Evolutionary conservation across 2,888 invertebrate species (phyloP).

Genomic region (Molorchus minor): DNA sequence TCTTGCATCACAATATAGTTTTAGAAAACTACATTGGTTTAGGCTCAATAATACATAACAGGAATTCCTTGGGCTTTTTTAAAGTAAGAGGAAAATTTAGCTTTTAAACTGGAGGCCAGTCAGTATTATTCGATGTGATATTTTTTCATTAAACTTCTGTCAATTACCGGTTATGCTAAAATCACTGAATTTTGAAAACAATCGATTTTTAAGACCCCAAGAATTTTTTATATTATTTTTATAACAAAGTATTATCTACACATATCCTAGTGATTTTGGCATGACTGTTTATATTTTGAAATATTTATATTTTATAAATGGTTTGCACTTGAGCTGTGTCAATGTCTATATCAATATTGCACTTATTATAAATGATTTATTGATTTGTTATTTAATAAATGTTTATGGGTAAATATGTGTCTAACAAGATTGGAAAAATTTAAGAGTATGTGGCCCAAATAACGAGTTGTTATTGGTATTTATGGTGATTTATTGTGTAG

Average conservation of each 20-base stretch:
- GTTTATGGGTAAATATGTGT: conserved; percentile 34
- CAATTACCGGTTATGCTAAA: conserved; percentile 40
- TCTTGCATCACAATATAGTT: conserved; percentile 74
- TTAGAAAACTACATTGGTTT: conserved; percentile 84
- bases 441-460: too few relatives aligned
- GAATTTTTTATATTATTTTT: background rate
- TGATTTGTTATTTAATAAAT: conserved; percentile 29
- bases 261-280: conserved; percentile 27
- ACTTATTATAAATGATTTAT: conserved; percentile 31
- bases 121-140: conserved; percentile 39
- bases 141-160: conserved; percentile 34
- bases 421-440: too few relatives aligned
- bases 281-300: conserved; percentile 18
- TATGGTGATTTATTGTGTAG: background rate
- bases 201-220: background rate
- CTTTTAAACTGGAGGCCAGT: conserved; percentile 66
- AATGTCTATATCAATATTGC: conserved; percentile 29
- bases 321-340: conserved; percentile 24
- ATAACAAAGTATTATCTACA: background rate
- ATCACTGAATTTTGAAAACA: conserved; percentile 19
- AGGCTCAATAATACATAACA: conserved; percentile 82
- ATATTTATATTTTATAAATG: conserved; percentile 22
- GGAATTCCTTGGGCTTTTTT: conserved; percentile 85
- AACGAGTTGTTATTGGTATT: background rate
- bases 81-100: conserved; percentile 88